Evolutionary conservation across 1,140 invertebrate species (phyloP).

Genomic region (Rhopalosiphum padi): DNA sequence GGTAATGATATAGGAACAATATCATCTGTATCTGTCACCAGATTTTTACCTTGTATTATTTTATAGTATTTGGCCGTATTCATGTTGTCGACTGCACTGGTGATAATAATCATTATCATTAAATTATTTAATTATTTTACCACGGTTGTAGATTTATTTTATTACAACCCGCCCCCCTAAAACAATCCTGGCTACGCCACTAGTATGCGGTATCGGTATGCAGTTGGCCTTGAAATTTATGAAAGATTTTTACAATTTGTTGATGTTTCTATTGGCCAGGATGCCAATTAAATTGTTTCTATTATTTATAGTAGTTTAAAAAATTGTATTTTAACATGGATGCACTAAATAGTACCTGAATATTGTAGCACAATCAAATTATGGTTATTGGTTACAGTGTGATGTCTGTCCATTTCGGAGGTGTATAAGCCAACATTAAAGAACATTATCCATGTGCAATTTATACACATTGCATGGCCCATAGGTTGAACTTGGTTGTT

Average conservation of each 20-base stretch:
- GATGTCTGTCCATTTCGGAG: background rate
- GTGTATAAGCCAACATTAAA: background rate
- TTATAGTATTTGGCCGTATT: no score
- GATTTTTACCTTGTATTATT: no score
- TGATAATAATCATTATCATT: no score
- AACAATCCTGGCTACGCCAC: no score
- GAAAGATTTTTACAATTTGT: slow-evolving; percentile 19
- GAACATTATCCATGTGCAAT: background rate
- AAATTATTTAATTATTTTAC: no score
- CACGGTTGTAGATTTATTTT: no score
- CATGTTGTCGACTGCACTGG: no score
- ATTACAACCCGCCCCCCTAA: no score
- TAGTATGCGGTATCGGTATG: no score
- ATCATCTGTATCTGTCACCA: no score
- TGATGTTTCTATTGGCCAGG: background rate
- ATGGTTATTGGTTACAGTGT: background rate
- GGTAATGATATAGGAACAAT: no score
- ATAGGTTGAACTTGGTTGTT: background rate
- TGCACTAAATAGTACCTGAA: no score
- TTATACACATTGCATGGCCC: background rate
- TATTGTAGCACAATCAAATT: background rate
- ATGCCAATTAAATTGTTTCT: background rate
- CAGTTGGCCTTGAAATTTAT: background rate
- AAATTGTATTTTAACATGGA: background rate
- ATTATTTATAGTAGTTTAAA: background rate